Percentiles rank a stretch among this genome's conserved stretches.
Conservation (phyloP, 2,888 invertebrate genomes). For the Labia minor region DNA sequence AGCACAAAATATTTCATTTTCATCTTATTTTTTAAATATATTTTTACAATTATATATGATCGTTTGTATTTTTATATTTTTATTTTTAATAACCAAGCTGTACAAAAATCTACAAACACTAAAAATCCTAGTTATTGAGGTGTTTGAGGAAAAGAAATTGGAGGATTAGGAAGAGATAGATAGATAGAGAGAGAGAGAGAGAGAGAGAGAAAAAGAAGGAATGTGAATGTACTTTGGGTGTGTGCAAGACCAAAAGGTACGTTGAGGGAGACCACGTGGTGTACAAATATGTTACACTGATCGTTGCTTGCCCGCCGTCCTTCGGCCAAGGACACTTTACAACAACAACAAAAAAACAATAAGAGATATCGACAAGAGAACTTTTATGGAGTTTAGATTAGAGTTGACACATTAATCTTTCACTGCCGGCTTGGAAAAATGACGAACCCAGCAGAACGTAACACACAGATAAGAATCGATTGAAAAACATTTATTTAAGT, state of each 20-base stretch:
- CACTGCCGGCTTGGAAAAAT: not conserved
- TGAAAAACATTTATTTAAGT: slow-evolving; percentile 13
- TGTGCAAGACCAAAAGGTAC: not conserved
- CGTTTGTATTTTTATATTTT: slow-evolving; percentile 20
- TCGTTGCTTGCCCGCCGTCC: slow-evolving; percentile 13
- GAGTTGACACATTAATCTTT: slow-evolving; percentile 13
- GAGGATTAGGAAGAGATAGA: not conserved
- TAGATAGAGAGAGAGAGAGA: not conserved
- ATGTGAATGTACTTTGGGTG: not conserved
- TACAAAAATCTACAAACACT: slow-evolving; percentile 39
- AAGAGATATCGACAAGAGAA: not conserved
- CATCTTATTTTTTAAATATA: slow-evolving; percentile 19
- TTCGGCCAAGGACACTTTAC: slow-evolving; percentile 13
- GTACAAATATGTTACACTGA: not conserved
- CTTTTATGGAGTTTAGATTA: not conserved
- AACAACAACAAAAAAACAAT: not conserved
- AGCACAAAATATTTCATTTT: slow-evolving; percentile 24
- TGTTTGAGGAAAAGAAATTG: not conserved
- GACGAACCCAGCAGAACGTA: not conserved
- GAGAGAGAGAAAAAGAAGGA: not conserved
- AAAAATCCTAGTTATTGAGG: slow-evolving; percentile 30
- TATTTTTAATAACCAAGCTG: slow-evolving; percentile 29
- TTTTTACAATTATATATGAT: not conserved
- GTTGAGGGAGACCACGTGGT: slow-evolving; percentile 5
- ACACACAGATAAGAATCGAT: slow-evolving; percentile 1